Conservation (phyloP, 2,113 vertebrate species). For the Labeo catla region DNA sequence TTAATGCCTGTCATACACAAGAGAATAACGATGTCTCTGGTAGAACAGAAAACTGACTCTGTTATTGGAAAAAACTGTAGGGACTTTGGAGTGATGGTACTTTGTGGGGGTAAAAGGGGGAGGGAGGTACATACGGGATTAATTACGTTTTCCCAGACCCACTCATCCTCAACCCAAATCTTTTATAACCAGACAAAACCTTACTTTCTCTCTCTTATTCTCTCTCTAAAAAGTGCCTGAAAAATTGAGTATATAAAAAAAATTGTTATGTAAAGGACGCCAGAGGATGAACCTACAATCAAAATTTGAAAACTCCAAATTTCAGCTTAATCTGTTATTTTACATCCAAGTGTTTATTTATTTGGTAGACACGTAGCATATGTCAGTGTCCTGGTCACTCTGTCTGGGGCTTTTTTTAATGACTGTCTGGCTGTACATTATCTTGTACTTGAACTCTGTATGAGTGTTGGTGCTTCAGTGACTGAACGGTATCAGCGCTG, state of each 20-base stretch:
- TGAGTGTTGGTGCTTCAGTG: background rate
- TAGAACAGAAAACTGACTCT: background rate
- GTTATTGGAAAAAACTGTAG: constrained; percentile 18
- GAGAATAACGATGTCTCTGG: background rate
- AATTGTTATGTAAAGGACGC: background rate
- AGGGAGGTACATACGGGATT: constrained; percentile 22
- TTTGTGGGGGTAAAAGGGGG: background rate
- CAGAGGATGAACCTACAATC: background rate
- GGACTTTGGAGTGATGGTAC: background rate
- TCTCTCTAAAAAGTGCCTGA: too few species aligned
- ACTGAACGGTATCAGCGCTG: constrained; percentile 1
- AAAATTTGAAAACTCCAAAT: background rate
- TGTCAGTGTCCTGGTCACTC: background rate
- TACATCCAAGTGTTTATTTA: background rate
- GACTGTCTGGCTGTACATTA: background rate
- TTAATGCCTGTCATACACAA: background rate
- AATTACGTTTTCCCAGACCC: background rate
- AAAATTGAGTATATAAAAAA: too few species aligned
- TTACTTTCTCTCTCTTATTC: too few species aligned
- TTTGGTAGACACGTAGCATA: background rate
- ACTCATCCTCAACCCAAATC: background rate
- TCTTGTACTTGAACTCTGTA: constrained; percentile 2
- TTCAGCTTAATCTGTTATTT: background rate
- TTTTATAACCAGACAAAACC: background rate
- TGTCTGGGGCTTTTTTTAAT: background rate